A percentile compares a stretch with the other conserved stretches of the same genome.
These are phyloP conservation scores for Pseudotriccus pelzelni DNA, from an alignment of 2,797 vertebrate genomes.

Conservation along the genomic window DNA sequence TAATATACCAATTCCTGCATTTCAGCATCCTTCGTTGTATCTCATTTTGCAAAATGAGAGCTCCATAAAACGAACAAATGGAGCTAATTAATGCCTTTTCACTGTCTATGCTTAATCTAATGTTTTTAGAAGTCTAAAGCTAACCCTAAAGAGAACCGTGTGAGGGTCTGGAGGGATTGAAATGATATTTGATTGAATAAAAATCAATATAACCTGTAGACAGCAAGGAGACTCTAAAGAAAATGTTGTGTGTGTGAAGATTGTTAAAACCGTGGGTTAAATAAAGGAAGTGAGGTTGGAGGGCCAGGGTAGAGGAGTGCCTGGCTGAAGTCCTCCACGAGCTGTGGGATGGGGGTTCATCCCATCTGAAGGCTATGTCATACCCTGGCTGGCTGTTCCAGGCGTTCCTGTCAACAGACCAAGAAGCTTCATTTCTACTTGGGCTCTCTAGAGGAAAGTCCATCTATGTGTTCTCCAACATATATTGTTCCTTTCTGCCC, in stretches of 20 bases:
- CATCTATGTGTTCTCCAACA: fast-evolving
- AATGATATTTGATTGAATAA: background rate
- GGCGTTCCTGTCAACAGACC: background rate
- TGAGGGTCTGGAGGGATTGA: background rate
- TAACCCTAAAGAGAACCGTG: background rate
- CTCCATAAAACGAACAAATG: background rate
- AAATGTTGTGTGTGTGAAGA: background rate
- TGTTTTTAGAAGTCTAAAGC: background rate
- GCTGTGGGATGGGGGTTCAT: background rate
- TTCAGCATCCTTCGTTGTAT: background rate
- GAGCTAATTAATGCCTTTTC: constrained; percentile 1
- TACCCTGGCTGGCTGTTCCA: background rate
- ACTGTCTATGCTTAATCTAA: background rate
- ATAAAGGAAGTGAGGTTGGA: background rate
- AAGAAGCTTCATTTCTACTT: background rate
- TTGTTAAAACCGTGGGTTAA: background rate
- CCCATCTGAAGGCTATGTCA: no score
- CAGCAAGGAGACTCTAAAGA: background rate
- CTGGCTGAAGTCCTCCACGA: background rate
- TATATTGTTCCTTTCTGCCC: background rate
- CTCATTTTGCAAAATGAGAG: background rate
- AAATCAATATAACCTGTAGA: background rate
- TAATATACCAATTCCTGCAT: background rate
- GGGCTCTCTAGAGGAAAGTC: background rate
- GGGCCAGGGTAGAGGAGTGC: background rate